Evolutionary conservation across 2,113 vertebrate species (phyloP), one percentile per base, ranked within the genome.

Genomic region (Pavo muticus): DNA sequence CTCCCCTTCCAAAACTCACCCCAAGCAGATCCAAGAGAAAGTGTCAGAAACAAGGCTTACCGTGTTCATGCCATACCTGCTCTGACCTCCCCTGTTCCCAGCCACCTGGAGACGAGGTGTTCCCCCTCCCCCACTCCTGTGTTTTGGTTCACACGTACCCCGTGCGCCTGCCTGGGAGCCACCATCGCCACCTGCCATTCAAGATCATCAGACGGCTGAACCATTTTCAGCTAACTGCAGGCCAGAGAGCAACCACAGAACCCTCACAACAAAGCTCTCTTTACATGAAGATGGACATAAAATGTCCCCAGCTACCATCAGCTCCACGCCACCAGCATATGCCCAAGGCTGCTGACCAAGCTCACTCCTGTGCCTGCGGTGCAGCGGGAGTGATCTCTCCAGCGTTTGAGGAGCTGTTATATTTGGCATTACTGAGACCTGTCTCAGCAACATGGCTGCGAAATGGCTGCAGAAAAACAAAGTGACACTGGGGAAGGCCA

Each of bases 91-190:
- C 40, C 42, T 69, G 32, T 2, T 54, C 80, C 44, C 87, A 81
- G 70, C 40, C 89, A 39, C 60, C 23, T 9, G 47, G 50, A 88
- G 52, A 81, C 65, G 75, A 88, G 80, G 74, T 81, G 72, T 82
- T 87, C 59, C 18, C 60, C 30, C 3, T 9, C 74, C 24, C 76
- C 68, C 65, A 2, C 39, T 81, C 35, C 40, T 3, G 40, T 60
- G 84, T 82, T 92, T 84, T 63, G 76, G 74, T 75, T 93, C 84
- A 89, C 83, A 75, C 59, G 44, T 87, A 69, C 64, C 50, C 37
- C 14, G 1, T 65, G 75, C 60, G 59, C 63, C 83, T 86, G 76
- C 76, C 75, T 45, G 60, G 1, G 59, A 95, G 79, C 64, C 81
- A 15, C 24, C n/a, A 27, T 15, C 76, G 63, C 25, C 14, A 7